phyloP scores from a whole-genome alignment of 2,888 invertebrate species.

The Phalera bucephala region DNA sequence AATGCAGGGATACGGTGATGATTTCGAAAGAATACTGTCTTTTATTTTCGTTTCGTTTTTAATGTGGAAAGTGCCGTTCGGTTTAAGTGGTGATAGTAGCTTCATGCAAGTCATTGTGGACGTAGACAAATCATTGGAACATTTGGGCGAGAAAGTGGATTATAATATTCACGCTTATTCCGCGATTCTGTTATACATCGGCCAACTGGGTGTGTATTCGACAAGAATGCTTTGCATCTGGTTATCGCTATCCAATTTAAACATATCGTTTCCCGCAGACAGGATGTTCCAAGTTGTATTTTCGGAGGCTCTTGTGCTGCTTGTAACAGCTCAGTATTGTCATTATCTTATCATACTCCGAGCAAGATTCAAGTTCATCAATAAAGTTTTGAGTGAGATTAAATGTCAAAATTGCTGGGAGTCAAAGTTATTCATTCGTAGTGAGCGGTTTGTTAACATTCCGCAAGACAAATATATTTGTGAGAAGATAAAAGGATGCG shows the following conservation, averaged over 20 bases:
- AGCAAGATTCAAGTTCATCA: constrained; percentile 48
- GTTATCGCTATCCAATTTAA: constrained; percentile 37
- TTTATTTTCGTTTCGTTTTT: constrained; percentile 39
- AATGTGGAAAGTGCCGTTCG: constrained; percentile 52
- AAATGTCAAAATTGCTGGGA: constrained; percentile 40
- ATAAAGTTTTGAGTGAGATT: constrained; percentile 47
- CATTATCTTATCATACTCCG: constrained; percentile 39
- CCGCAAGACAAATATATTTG: constrained; percentile 45
- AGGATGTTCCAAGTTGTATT: constrained; percentile 52
- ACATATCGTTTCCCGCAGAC: constrained; percentile 40
- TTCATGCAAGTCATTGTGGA: constrained; percentile 41
- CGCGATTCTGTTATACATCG: constrained; percentile 28
- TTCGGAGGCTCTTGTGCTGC: constrained; percentile 43
- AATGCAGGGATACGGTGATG: constrained; percentile 58
- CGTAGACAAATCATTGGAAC: constrained; percentile 46
- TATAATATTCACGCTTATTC: constrained; percentile 36
- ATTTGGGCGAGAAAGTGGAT: constrained; percentile 43
- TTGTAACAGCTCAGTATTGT: constrained; percentile 46
- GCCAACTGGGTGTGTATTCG: constrained; percentile 34
- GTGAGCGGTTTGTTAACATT: constrained; percentile 26
- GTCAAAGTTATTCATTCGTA: constrained; percentile 39
- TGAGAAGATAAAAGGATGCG: constrained; percentile 53
- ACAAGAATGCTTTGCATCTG: constrained; percentile 45
- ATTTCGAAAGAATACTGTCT: constrained; percentile 46
- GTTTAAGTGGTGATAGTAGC: constrained; percentile 32